A percentile compares a stretch with the other conserved stretches of the same genome.
phyloP scores from a whole-genome alignment of 2,113 vertebrate species.

The Poecilia latipinna region DNA sequence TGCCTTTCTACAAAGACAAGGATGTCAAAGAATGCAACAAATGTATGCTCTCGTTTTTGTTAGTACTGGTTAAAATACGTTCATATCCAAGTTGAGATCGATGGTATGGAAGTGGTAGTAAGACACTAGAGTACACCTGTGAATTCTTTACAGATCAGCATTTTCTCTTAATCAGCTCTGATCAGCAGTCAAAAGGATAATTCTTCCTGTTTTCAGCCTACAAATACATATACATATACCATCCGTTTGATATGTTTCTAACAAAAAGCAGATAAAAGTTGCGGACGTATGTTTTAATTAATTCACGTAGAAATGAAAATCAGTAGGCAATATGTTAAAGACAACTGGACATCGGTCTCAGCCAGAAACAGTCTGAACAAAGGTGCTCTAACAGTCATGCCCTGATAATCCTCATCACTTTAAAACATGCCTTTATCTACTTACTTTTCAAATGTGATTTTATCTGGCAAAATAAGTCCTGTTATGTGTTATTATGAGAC shows the following conservation, averaged over 20 bases:
- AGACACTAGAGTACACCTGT: background rate
- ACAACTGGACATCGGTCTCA: background rate
- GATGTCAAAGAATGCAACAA: conserved; percentile 45
- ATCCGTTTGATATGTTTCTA: background rate
- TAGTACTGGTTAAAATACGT: conserved; percentile 18
- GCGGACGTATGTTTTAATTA: background rate
- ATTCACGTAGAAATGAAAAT: background rate
- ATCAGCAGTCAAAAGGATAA: background rate
- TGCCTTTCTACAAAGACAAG: conserved; percentile 42
- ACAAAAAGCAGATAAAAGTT: background rate
- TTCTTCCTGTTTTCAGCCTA: background rate
- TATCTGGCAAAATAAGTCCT: background rate
- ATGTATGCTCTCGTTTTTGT: conserved; percentile 5
- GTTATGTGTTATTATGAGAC: background rate
- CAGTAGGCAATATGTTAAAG: background rate
- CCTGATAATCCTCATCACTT: background rate
- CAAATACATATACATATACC: background rate
- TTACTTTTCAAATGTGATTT: background rate
- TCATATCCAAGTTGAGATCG: background rate
- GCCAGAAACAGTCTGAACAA: background rate
- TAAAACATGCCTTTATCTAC: background rate
- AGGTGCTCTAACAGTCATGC: background rate
- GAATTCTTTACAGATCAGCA: background rate
- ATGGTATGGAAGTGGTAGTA: background rate
- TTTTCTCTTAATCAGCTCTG: background rate